Evolutionary conservation across 1,140 invertebrate genomes (phyloP).

Genomic region (Oppia nitens): DNA sequence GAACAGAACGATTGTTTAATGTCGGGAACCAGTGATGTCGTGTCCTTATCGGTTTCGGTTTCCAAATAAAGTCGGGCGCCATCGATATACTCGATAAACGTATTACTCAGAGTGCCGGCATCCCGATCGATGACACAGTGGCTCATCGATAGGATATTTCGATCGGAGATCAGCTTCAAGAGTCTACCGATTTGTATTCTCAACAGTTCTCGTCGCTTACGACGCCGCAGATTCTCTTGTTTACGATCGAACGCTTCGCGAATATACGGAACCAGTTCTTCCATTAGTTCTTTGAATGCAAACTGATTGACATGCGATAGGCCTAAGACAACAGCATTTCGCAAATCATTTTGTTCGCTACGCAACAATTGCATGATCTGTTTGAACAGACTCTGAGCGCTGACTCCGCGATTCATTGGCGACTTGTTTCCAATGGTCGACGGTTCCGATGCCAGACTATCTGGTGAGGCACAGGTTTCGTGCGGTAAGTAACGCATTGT

Average conservation of each 20-base stretch:
- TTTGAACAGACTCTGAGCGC: slow-evolving; percentile 72
- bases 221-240: slow-evolving; percentile 80
- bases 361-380: slow-evolving; percentile 63
- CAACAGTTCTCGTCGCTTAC: slow-evolving; percentile 75
- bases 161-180: slow-evolving; percentile 75
- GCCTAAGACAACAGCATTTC: slow-evolving; percentile 79
- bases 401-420: slow-evolving; percentile 32
- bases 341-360: slow-evolving; percentile 78
- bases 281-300: slow-evolving; percentile 69
- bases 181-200: slow-evolving; percentile 74
- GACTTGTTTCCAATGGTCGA: slow-evolving; percentile 32
- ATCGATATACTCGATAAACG: slow-evolving; percentile 87
- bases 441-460: slow-evolving; percentile 59
- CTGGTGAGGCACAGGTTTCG: slow-evolving; percentile 64
- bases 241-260: slow-evolving; percentile 94
- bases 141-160: slow-evolving; percentile 75
- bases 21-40: slow-evolving; percentile 42
- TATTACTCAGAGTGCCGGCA: slow-evolving; percentile 58
- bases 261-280: slow-evolving; percentile 75
- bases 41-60: slow-evolving; percentile 67
- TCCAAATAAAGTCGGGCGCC: slow-evolving; percentile 78
- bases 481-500: slow-evolving; percentile 48
- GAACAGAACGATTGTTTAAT: slow-evolving; percentile 86
- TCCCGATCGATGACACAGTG: slow-evolving; percentile 63
- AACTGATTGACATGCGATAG: slow-evolving; percentile 59